Conservation (phyloP, 2,797 vertebrate genomes). For the Acomys russatus region DNA sequence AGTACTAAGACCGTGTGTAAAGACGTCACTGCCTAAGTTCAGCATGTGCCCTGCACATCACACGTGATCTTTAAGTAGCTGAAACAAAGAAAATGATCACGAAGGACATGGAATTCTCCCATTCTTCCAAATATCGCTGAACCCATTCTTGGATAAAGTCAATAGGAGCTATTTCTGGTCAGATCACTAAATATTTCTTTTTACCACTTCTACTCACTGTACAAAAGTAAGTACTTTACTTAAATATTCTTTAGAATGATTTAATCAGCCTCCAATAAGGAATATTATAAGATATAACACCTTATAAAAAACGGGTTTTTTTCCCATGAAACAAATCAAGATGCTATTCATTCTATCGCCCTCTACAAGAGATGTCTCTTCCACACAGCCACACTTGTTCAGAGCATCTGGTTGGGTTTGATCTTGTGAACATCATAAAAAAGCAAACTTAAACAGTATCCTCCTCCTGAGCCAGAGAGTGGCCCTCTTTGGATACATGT, state of each 20-base stretch:
- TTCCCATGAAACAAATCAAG: slow-evolving; percentile 43
- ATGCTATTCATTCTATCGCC: background rate
- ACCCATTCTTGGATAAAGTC: slow-evolving; percentile 23
- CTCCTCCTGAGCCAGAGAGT: background rate
- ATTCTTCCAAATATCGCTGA: slow-evolving; percentile 37
- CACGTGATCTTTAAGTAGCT: background rate
- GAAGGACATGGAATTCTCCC: background rate
- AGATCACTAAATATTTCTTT: background rate
- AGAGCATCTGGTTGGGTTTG: slow-evolving; percentile 12
- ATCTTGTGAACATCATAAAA: background rate
- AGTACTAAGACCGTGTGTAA: background rate
- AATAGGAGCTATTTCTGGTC: background rate
- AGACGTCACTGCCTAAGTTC: background rate
- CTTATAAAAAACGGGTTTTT: slow-evolving; percentile 34
- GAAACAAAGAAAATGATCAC: background rate
- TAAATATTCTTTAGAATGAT: slow-evolving; percentile 28
- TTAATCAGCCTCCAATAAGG: background rate
- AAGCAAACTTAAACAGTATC: slow-evolving; percentile 2
- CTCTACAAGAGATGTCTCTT: background rate
- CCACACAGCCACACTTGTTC: background rate
- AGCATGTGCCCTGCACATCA: background rate
- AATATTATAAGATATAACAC: background rate
- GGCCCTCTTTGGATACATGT: background rate
- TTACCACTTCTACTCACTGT: background rate
- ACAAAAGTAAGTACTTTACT: background rate